Evolutionary conservation across 2,113 vertebrate genomes (phyloP).

Genomic region (Sciurus niger): DNA sequence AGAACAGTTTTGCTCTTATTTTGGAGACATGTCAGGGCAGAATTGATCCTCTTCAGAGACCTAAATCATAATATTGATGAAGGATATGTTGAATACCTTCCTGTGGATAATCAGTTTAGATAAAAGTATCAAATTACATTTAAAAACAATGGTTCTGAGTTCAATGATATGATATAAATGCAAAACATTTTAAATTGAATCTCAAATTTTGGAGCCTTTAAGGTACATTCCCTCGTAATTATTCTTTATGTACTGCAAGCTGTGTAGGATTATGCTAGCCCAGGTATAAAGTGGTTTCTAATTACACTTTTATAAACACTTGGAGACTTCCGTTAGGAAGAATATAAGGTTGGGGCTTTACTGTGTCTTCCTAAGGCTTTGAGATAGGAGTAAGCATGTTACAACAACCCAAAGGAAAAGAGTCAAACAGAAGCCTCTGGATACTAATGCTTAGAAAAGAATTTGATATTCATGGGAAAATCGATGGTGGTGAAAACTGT

Average conservation of each 20-base stretch:
- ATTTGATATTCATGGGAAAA: neutral
- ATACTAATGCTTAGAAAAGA: neutral
- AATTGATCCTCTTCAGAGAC: neutral
- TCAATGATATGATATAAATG: neutral
- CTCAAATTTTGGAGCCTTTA: neutral
- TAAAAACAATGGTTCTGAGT: neutral
- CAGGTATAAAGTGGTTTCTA: neutral
- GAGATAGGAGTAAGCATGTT: neutral
- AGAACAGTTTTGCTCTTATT: constrained; percentile 36
- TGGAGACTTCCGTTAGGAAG: neutral
- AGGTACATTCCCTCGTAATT: neutral
- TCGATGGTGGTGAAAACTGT: neutral
- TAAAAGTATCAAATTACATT: neutral
- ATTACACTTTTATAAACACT: neutral
- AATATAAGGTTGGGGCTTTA: neutral
- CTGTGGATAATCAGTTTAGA: neutral
- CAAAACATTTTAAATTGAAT: neutral
- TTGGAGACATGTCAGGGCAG: neutral
- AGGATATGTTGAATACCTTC: neutral
- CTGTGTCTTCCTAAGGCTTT: neutral
- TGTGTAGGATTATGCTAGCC: neutral
- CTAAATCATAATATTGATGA: neutral
- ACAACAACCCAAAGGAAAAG: neutral
- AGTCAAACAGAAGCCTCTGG: neutral
- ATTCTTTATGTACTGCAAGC: neutral